These are phyloP conservation scores for Aselliscus stoliczkanus DNA, from an alignment of 2,797 vertebrate species.

Conservation along the genomic window DNA sequence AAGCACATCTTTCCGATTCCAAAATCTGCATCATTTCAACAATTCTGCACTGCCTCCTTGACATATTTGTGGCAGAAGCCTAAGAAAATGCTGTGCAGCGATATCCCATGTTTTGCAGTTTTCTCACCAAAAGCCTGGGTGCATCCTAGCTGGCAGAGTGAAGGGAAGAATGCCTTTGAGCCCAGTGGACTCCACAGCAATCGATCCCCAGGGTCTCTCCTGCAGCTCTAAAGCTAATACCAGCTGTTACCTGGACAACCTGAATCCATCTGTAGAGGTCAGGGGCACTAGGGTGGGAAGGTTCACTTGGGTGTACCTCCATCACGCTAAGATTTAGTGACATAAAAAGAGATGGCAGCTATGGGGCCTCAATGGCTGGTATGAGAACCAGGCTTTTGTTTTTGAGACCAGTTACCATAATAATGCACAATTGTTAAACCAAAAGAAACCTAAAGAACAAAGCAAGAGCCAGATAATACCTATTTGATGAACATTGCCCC, in stretches of 20 bases:
- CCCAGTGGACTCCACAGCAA: neutral
- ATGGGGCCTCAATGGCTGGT: neutral
- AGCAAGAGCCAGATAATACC: neutral
- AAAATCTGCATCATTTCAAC: neutral
- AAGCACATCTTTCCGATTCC: neutral
- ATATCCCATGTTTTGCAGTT: neutral
- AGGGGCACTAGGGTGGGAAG: neutral
- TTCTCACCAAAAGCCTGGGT: constrained; percentile 28
- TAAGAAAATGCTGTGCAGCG: neutral
- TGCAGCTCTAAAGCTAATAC: neutral
- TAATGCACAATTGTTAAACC: neutral
- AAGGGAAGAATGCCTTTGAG: neutral
- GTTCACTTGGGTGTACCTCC: neutral
- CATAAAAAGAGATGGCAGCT: neutral
- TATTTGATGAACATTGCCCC: neutral
- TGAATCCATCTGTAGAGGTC: constrained; percentile 5
- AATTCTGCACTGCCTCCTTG: neutral
- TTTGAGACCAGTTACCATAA: neutral
- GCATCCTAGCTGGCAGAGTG: neutral
- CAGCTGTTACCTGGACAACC: neutral
- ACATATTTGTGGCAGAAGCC: neutral
- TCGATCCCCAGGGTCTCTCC: constrained; percentile 27
- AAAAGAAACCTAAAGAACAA: neutral
- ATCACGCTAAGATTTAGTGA: neutral
- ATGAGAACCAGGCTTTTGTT: neutral